Evolutionary conservation across 2,888 invertebrate species (phyloP).

Genomic region (Conus canariensis): DNA sequence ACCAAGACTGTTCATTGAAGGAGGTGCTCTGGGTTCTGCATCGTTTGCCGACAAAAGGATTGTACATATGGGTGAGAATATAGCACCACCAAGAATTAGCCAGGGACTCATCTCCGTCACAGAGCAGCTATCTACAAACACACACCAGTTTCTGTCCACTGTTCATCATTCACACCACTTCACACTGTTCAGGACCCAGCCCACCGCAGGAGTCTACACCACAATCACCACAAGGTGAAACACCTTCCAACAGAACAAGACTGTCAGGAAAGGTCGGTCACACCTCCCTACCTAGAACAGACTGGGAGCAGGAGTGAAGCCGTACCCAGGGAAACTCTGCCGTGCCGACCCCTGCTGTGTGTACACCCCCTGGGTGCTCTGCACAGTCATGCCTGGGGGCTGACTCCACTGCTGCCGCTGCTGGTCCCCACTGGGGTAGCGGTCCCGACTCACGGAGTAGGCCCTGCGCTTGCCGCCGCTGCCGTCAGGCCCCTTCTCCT

Average conservation of each 20-base stretch:
- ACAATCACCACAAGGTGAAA: no score
- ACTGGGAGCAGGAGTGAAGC: constrained; percentile 36
- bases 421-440: constrained; percentile 35
- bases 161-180: no score
- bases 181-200: no score
- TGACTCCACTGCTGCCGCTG: neutral
- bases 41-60: no score
- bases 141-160: neutral
- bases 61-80: neutral
- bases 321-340: constrained; percentile 37
- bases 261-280: neutral
- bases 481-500: neutral
- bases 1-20: no score
- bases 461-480: constrained; percentile 14
- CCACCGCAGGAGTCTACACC: no score
- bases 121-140: neutral
- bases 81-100: neutral
- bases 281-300: constrained; percentile 16
- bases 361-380: constrained; percentile 35
- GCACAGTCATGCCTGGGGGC: neutral
- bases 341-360: constrained; percentile 32
- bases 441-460: neutral
- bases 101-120: neutral
- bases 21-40: no score
- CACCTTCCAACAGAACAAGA: no score